Base-by-base conservation (phyloP, 2,888 invertebrate genomes). In the Acleris sparsana region DNA sequence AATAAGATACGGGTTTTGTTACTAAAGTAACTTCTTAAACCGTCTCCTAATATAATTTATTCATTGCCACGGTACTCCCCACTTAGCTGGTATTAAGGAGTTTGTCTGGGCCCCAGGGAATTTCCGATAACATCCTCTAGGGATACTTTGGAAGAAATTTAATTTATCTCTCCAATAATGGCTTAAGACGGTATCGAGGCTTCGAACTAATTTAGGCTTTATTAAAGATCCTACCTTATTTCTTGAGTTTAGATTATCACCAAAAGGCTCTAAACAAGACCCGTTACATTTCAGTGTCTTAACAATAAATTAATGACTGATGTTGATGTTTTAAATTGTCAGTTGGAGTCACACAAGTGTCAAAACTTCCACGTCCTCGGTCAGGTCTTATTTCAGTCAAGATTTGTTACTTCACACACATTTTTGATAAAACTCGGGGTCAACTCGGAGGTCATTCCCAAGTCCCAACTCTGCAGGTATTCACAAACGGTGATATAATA, bases 11-110 rank as follows among this genome's bases (percentile, higher is more conserved):
- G 16, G 25, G 3, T 6, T 53, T 53, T 17, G n/a, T 29, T 22
- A 29, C 16, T 29, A 52, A 25, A 29, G 25, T 29, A 7, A 16
- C 16, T 25, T 53, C 29, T 22, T 3, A 29, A 29, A 29, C 43
- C 22, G 16, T 16, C 16, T 55, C 39, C 43, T 39, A 43, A n/a
- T 17, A 68, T 74, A 72, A 75, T 71, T 73, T 73, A 75, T 76
- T 72, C 72, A 65, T 49, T 33, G 55, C 69, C 66, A 71, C 71
- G 71, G 66, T 71, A 71, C 63, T 53, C 49, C 65, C 33, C 61
- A 64, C 57, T 68, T 63, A 63, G 68, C 29, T 43, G 25, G 60
- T 39, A 46, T 63, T 66, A 55, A 29, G 44, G 56, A 68, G 51
- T 63, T 53, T 53, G n/a, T 33, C 33, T 3, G 11, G 33, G 33